These are phyloP conservation scores for Intellagama lesueurii DNA, from an alignment of 2,797 vertebrate genomes.

Conservation along the genomic window DNA sequence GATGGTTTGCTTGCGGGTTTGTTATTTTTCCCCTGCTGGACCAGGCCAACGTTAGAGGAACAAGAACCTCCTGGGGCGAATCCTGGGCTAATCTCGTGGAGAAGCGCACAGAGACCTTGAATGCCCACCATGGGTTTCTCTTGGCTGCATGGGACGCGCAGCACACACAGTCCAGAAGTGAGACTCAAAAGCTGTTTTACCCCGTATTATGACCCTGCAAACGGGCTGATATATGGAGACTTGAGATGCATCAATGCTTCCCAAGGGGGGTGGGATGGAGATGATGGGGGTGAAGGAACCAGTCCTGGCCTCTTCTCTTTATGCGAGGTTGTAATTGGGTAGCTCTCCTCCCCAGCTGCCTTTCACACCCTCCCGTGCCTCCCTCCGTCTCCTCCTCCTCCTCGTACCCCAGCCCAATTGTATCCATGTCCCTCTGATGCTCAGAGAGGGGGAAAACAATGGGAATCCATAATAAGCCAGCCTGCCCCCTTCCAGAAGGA, in stretches of 20 bases:
- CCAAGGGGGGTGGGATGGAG: neutral
- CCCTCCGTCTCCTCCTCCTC: neutral
- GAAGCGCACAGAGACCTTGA: neutral
- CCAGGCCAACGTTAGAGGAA: too few species aligned
- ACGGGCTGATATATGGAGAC: neutral
- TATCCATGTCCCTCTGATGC: conserved; percentile 3
- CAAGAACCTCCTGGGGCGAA: neutral
- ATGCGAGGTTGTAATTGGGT: conserved; percentile 22
- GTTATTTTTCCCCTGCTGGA: too few species aligned
- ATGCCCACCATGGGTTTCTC: too few species aligned
- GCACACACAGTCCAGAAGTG: too few species aligned
- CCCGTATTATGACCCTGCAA: neutral
- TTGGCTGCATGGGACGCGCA: too few species aligned
- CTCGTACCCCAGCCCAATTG: neutral
- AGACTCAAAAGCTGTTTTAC: too few species aligned
- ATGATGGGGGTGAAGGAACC: neutral
- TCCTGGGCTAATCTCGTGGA: neutral
- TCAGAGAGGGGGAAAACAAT: conserved; percentile 4
- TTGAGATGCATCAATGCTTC: neutral
- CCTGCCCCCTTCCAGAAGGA: neutral
- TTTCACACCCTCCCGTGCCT: neutral
- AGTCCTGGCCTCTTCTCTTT: neutral
- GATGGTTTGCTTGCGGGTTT: too few species aligned
- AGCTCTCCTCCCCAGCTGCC: conserved; percentile 21
- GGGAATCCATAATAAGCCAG: neutral